Percentiles rank a stretch among this genome's conserved stretches.
Evolutionary conservation across 2,113 vertebrate genomes (phyloP).

Genomic region (Barbus barbus): DNA sequence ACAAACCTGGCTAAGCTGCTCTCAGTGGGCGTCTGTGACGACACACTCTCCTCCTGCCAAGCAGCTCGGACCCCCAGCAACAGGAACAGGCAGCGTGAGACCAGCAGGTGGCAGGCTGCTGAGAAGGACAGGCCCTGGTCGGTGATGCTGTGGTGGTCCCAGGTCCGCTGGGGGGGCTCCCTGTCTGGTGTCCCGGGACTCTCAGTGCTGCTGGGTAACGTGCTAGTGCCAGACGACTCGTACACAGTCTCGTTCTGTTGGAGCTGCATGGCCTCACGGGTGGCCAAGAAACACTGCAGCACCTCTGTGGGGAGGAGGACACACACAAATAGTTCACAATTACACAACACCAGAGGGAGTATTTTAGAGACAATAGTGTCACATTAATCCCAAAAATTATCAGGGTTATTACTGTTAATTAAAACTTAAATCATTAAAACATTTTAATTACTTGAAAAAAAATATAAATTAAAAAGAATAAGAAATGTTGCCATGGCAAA

Average conservation of each 20-base stretch:
- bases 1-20: conserved; percentile 62
- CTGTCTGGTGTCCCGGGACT: conserved; percentile 71
- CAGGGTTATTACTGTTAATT: background rate
- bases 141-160: conserved; percentile 61
- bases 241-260: conserved; percentile 81
- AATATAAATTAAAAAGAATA: no score
- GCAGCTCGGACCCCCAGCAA: conserved; percentile 76
- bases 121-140: conserved; percentile 73
- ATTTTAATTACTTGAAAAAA: background rate
- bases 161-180: conserved; percentile 61
- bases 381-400: background rate
- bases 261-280: conserved; percentile 78
- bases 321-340: background rate
- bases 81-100: conserved; percentile 79
- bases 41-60: conserved; percentile 70
- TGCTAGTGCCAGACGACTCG: conserved; percentile 79
- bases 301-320: conserved; percentile 67
- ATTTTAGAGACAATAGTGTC: background rate
- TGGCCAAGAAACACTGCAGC: conserved; percentile 80
- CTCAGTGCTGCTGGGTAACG: conserved; percentile 73
- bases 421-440: no score
- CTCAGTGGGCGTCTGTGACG: conserved; percentile 46
- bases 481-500: no score
- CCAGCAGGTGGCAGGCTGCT: conserved; percentile 74
- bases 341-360: background rate